A percentile compares a stretch with the other conserved stretches of the same genome.
These are phyloP conservation scores for Tichodroma muraria DNA, from an alignment of 2,113 vertebrate species.

Conservation along the genomic window DNA sequence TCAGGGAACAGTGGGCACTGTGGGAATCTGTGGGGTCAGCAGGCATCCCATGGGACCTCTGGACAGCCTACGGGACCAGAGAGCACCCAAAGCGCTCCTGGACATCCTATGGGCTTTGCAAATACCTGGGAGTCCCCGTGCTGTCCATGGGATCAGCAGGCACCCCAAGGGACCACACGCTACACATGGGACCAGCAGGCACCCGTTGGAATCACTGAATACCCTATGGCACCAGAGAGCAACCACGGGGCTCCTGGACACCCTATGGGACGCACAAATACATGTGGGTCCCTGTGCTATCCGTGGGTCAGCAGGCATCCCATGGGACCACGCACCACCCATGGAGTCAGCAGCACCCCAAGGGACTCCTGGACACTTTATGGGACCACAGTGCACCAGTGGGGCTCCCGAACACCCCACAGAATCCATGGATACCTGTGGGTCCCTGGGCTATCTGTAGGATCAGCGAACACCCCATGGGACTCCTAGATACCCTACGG, in stretches of 20 bases:
- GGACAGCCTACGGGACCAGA: background rate
- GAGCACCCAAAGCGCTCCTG: background rate
- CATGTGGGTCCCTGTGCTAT: background rate
- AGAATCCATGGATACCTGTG: background rate
- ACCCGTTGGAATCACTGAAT: background rate
- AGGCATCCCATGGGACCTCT: background rate
- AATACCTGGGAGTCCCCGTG: background rate
- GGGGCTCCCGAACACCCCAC: background rate
- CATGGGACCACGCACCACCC: fast-evolving
- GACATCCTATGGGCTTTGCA: fast-evolving
- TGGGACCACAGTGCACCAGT: background rate
- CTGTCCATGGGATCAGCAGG: background rate
- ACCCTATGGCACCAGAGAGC: background rate
- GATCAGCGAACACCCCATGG: background rate
- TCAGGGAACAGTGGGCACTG: background rate
- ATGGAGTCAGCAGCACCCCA: background rate
- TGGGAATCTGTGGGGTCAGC: background rate
- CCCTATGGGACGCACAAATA: fast-evolving
- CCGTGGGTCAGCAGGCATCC: background rate
- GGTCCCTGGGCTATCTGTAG: too few species aligned
- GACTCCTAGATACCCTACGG: fast-evolving
- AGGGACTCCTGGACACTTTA: background rate
- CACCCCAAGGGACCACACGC: background rate
- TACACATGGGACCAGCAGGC: background rate
- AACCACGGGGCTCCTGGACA: background rate